These are phyloP conservation scores for Meloidogyne exigua DNA, from an alignment of 1,140 invertebrate species.

Conservation along the genomic window DNA sequence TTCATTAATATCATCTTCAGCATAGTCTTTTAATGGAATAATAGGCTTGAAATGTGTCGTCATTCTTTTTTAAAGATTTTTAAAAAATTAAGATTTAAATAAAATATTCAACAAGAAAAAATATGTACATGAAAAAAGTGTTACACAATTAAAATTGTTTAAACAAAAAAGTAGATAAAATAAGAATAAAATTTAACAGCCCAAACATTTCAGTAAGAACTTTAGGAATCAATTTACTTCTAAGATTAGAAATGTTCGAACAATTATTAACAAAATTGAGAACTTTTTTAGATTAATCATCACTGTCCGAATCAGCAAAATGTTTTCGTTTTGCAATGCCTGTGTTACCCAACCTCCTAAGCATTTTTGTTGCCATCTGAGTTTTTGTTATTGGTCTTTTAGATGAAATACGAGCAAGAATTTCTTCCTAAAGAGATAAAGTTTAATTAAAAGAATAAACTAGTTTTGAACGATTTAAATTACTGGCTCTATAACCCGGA, in stretches of 20 bases:
- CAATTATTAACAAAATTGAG: conserved; percentile 3
- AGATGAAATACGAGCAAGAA: conserved; percentile 30
- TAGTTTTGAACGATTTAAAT: too few relatives aligned
- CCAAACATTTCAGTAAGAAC: too few relatives aligned
- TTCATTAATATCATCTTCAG: conserved; percentile 32
- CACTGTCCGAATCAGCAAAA: conserved; percentile 50
- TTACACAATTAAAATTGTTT: too few relatives aligned
- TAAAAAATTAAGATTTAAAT: not conserved
- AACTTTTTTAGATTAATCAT: conserved; percentile 7
- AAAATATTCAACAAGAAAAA: not conserved
- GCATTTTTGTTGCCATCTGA: conserved; percentile 45
- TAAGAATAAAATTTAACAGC: too few relatives aligned
- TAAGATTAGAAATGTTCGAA: too few relatives aligned
- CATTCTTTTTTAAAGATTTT: conserved; percentile 30
- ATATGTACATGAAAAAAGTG: conserved; percentile 20
- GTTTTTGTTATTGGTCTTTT: conserved; percentile 51
- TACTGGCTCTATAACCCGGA: too few relatives aligned
- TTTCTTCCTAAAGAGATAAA: conserved; percentile 31
- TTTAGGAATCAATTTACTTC: too few relatives aligned
- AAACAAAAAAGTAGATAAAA: too few relatives aligned
- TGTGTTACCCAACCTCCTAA: conserved; percentile 38
- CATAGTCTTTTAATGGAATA: conserved; percentile 23
- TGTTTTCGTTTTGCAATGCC: conserved; percentile 44
- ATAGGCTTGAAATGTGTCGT: conserved; percentile 44
- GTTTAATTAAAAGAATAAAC: not conserved